Percentiles rank a stretch among this genome's conserved stretches.
phyloP scores from a whole-genome alignment of 2,797 vertebrate genomes.

The Dipus sagitta region DNA sequence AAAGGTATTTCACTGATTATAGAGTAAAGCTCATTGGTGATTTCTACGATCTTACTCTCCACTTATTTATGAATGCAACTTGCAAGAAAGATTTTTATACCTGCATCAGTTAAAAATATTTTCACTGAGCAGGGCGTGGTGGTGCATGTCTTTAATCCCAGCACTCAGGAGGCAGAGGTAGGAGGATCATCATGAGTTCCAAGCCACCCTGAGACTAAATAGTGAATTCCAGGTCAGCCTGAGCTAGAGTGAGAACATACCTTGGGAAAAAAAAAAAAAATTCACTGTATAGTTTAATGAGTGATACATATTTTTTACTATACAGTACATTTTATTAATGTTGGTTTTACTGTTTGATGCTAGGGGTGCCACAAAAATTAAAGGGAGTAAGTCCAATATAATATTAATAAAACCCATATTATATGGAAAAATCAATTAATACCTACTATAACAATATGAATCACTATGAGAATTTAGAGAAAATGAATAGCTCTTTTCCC shows the following conservation, averaged over 20 bases:
- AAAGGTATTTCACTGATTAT: conserved; percentile 35
- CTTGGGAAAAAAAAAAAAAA: no score
- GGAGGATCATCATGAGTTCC: no score
- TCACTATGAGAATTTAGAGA: conserved; percentile 35
- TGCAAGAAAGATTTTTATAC: conserved; percentile 15
- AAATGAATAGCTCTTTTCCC: neutral
- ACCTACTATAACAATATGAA: conserved; percentile 9
- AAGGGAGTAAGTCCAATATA: neutral
- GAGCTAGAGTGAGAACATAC: no score
- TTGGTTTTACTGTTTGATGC: conserved; percentile 36
- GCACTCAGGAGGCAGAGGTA: no score
- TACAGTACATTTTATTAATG: conserved; percentile 32
- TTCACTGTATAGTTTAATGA: neutral
- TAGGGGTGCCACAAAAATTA: conserved; percentile 19
- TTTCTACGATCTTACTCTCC: conserved; percentile 10
- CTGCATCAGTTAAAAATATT: conserved; percentile 47
- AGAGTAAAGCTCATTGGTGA: conserved; percentile 1
- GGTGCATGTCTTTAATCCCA: no score
- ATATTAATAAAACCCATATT: conserved; percentile 34
- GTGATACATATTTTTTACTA: conserved; percentile 28
- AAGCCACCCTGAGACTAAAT: no score
- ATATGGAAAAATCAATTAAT: conserved; percentile 26
- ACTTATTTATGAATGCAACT: conserved; percentile 52
- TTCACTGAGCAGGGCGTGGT: neutral
- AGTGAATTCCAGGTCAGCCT: no score